phyloP scores from a whole-genome alignment of 2,888 invertebrate species.

The Anagyrus pseudococci region DNA sequence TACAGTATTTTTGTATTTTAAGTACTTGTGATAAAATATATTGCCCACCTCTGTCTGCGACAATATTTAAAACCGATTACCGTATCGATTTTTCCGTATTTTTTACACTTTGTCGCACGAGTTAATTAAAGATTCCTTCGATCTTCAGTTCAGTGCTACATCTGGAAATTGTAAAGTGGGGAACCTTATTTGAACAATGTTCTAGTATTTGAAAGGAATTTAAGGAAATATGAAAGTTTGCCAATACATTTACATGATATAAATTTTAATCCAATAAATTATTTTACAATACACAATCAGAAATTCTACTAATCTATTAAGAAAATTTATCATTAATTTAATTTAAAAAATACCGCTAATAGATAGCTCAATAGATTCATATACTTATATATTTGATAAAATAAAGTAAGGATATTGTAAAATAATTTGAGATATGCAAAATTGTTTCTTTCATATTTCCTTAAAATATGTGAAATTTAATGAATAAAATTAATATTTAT shows the following conservation, averaged over 20 bases:
- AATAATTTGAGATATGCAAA: conserved; percentile 7
- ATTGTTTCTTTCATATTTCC: conserved; percentile 29
- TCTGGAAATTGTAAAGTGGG: conserved; percentile 35
- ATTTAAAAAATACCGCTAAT: too few relatives aligned
- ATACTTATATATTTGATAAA: conserved; percentile 2
- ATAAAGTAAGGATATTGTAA: conserved; percentile 14
- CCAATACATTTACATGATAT: background rate
- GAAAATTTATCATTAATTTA: too few relatives aligned
- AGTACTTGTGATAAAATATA: conserved; percentile 32
- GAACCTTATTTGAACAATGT: conserved; percentile 25
- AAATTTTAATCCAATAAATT: background rate
- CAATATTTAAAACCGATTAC: conserved; percentile 22
- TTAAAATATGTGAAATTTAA: conserved; percentile 12
- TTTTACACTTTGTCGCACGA: conserved; percentile 30
- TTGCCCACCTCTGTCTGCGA: conserved; percentile 34
- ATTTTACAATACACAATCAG: background rate
- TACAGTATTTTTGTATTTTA: conserved; percentile 25
- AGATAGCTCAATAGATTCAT: too few relatives aligned
- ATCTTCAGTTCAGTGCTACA: conserved; percentile 29
- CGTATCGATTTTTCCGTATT: conserved; percentile 10
- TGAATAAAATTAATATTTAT: too few relatives aligned
- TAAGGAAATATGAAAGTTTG: conserved; percentile 28
- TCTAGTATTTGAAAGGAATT: conserved; percentile 15
- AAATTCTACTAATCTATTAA: too few relatives aligned
- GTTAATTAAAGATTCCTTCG: conserved; percentile 35